Conservation (phyloP, 1,140 invertebrate species). For the Venturia canescens region DNA sequence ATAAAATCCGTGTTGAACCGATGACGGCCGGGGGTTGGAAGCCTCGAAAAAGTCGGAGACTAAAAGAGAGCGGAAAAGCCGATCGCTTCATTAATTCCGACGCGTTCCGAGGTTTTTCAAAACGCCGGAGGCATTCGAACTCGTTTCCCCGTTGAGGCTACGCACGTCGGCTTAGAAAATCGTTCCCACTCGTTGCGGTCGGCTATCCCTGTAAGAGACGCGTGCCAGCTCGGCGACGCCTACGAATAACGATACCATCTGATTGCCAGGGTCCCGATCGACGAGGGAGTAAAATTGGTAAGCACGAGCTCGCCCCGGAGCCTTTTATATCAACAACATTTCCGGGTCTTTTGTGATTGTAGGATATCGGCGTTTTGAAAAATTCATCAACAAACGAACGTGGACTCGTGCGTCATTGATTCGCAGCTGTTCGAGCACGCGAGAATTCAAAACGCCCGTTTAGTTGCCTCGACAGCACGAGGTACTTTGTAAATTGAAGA, state of each 20-base stretch:
- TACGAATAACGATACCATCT: conserved; percentile 26
- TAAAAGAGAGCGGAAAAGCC: conserved; percentile 12
- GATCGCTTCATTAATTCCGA: conserved; percentile 54
- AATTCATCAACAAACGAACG: too few relatives aligned
- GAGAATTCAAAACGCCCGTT: too few relatives aligned
- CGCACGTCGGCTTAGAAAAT: conserved; percentile 24
- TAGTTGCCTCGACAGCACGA: too few relatives aligned
- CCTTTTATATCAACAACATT: not conserved
- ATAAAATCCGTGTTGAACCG: conserved; percentile 34
- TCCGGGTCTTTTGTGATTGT: not conserved
- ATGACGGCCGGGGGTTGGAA: conserved; percentile 21
- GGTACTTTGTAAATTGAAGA: too few relatives aligned
- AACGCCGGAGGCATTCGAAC: not conserved
- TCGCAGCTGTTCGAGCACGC: too few relatives aligned
- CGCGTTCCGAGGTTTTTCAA: conserved; percentile 22
- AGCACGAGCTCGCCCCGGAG: not conserved
- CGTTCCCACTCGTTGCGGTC: conserved; percentile 17
- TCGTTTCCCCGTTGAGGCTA: not conserved
- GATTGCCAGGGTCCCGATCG: conserved; percentile 4
- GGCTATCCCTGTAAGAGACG: not conserved
- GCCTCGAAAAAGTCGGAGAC: not conserved
- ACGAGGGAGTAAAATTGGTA: conserved; percentile 1
- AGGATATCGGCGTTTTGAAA: not conserved
- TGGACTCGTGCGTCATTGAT: too few relatives aligned
- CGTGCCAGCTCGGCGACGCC: not conserved